Evolutionary conservation across 30 jellyfish, hydroid and myxozoan genomes (phyloP).

Genomic region (Pelagia noctiluca): DNA sequence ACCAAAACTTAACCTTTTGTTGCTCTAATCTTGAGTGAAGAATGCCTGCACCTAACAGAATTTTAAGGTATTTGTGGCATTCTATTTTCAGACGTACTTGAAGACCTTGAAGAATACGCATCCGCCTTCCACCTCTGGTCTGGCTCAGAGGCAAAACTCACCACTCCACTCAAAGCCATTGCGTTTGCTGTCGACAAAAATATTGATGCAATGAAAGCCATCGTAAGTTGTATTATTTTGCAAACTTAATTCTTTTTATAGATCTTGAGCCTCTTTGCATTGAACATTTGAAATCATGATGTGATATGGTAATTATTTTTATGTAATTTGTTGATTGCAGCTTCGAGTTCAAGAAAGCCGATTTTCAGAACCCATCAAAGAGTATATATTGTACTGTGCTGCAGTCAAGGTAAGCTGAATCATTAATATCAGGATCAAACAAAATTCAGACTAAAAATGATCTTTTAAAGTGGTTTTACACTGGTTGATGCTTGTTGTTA

Average conservation of each 20-base stretch:
- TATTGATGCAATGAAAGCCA: constrained; percentile 67
- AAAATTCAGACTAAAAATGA: too few relatives aligned
- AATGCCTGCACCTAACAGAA: too few relatives aligned
- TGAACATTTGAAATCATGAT: too few relatives aligned
- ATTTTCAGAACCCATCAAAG: constrained; percentile 95
- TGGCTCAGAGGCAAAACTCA: constrained; percentile 82
- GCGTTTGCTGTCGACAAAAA: constrained; percentile 88
- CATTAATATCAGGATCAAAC: not conserved
- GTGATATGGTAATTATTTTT: too few relatives aligned
- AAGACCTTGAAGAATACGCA: constrained; percentile 92
- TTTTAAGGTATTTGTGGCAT: too few relatives aligned
- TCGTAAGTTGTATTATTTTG: constrained; percentile 74
- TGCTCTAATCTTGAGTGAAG: too few relatives aligned
- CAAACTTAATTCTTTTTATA: not conserved
- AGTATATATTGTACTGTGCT: constrained; percentile 82
- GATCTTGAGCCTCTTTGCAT: not conserved
- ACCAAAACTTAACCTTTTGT: too few relatives aligned
- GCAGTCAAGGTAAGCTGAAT: constrained; percentile 85
- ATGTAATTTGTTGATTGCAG: constrained; percentile 54
- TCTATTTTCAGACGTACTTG: constrained; percentile 88
- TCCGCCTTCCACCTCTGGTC: constrained; percentile 97
- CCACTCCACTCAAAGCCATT: constrained; percentile 87
- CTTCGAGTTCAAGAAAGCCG: constrained; percentile 96
- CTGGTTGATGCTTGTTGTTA: too few relatives aligned
- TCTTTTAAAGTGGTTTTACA: too few relatives aligned